These are phyloP conservation scores for Leptopilina myrica DNA, from an alignment of 2,888 invertebrate genomes.

Conservation along the genomic window DNA sequence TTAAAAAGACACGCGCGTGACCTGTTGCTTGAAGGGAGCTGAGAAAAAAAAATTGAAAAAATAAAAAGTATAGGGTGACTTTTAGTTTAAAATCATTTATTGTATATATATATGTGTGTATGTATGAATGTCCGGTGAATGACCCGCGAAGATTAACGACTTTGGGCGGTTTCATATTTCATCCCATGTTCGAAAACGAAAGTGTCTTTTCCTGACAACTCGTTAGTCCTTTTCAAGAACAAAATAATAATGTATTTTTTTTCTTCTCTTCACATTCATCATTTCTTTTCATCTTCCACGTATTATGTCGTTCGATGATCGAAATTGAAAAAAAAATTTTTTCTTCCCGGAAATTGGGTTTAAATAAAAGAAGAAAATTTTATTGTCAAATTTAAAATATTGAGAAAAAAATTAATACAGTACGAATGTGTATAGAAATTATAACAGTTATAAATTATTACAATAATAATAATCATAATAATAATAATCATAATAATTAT, in stretches of 20 bases:
- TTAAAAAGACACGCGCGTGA: too few species aligned
- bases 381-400: too few species aligned
- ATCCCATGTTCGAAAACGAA: constrained; percentile 18
- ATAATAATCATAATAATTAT: too few species aligned
- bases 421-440: too few species aligned
- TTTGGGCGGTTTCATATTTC: constrained; percentile 1
- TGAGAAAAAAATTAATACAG: too few species aligned
- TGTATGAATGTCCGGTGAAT: background rate
- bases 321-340: background rate
- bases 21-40: background rate
- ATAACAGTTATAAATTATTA: too few species aligned
- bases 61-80: background rate
- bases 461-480: too few species aligned
- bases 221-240: constrained; percentile 13
- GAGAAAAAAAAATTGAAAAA: too few species aligned
- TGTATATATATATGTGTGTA: background rate
- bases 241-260: background rate
- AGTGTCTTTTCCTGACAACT: constrained; percentile 18
- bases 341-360: too few species aligned
- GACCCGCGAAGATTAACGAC: constrained; percentile 30
- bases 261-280: background rate
- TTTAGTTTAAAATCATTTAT: constrained; percentile 4
- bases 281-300: too few species aligned
- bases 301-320: too few species aligned
- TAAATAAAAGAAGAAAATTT: too few species aligned